These are phyloP conservation scores for Platycheirus rosarum DNA, from an alignment of 2,888 invertebrate genomes.

Conservation along the genomic window DNA sequence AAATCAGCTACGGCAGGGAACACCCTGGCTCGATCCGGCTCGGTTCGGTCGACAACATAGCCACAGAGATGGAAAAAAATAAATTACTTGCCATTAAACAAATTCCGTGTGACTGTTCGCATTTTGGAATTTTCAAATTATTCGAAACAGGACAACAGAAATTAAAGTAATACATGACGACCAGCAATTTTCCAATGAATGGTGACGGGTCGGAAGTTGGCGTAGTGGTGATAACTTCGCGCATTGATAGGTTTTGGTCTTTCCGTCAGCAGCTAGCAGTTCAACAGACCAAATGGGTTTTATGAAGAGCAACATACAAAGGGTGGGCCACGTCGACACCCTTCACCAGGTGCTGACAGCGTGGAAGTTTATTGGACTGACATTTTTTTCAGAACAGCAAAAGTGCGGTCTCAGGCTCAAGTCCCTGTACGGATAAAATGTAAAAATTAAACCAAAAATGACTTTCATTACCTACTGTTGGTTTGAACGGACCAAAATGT, in stretches of 20 bases:
- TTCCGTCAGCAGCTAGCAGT: not conserved
- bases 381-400: conserved; percentile 37
- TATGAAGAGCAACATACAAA: conserved; percentile 31
- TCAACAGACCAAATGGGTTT: conserved; percentile 7
- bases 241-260: conserved; percentile 51
- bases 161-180: conserved; percentile 62
- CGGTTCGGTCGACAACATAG: too few relatives aligned
- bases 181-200: conserved; percentile 31
- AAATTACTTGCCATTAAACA: conserved; percentile 72
- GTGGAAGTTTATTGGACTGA: conserved; percentile 47
- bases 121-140: conserved; percentile 60
- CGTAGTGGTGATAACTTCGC: conserved; percentile 16
- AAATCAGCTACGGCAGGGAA: conserved; percentile 33
- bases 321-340: conserved; percentile 42
- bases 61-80: conserved; percentile 32
- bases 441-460: conserved; percentile 9
- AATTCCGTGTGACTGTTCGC: conserved; percentile 69
- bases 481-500: not conserved
- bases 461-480: conserved; percentile 15
- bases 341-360: conserved; percentile 67
- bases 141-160: conserved; percentile 55
- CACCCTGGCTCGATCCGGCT: not conserved
- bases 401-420: conserved; percentile 23
- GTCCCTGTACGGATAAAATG: not conserved
- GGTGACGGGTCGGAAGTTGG: not conserved